Conservation (phyloP, 2,888 invertebrate species). For the Eupithecia pulchellata region DNA sequence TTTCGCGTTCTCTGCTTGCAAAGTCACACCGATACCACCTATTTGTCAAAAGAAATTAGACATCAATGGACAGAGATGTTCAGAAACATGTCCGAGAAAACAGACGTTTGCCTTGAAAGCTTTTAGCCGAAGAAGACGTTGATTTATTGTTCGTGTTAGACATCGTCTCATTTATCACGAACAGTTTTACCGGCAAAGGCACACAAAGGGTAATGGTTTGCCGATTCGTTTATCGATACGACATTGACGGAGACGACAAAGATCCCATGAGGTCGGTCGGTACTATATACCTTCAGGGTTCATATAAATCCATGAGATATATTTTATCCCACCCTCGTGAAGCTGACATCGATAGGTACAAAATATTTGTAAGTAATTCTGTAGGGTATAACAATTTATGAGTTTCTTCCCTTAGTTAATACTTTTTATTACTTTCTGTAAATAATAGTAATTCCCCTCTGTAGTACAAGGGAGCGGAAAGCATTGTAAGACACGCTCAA, state of each 20-base stretch:
- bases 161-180: constrained; percentile 72
- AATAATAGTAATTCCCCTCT: constrained; percentile 44
- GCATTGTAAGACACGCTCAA: constrained; percentile 44
- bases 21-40: constrained; percentile 34
- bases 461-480: constrained; percentile 42
- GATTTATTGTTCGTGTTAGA: constrained; percentile 72
- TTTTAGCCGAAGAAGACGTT: constrained; percentile 62
- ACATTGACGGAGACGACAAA: constrained; percentile 66
- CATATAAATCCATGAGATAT: constrained; percentile 24
- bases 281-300: constrained; percentile 17
- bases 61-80: constrained; percentile 54
- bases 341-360: constrained; percentile 40
- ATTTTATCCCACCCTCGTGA: constrained; percentile 31
- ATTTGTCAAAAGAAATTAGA: constrained; percentile 48
- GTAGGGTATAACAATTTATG: constrained; percentile 54
- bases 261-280: constrained; percentile 49
- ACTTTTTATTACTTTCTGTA: constrained; percentile 55
- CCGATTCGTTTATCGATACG: constrained; percentile 68
- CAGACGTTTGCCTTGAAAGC: constrained; percentile 53
- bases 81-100: constrained; percentile 48
- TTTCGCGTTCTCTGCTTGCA: constrained; percentile 47
- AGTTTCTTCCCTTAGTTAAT: constrained; percentile 50
- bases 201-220: constrained; percentile 70
- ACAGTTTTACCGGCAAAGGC: constrained; percentile 67
- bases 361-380: constrained; percentile 45